Conservation (phyloP, 1,140 invertebrate genomes). For the Eueides isabella region DNA sequence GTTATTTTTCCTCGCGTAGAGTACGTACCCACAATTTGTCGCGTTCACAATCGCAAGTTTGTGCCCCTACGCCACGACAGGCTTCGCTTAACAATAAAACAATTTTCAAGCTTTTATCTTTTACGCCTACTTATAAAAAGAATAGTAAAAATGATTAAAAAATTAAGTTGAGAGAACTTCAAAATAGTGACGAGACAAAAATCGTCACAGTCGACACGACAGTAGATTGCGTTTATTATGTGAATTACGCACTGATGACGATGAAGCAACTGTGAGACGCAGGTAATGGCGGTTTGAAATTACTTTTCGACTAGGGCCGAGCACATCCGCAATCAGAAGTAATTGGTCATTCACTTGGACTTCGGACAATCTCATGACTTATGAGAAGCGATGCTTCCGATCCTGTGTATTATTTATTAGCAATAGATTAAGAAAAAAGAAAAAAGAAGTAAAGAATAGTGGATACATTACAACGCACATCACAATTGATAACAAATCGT, state of each 20-base stretch:
- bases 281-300: constrained; percentile 65
- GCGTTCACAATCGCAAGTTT: too few species aligned
- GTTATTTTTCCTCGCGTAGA: too few species aligned
- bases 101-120: too few species aligned
- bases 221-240: constrained; percentile 64
- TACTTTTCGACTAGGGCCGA: constrained; percentile 63
- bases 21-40: too few species aligned
- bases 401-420: not conserved
- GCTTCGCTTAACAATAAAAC: too few species aligned
- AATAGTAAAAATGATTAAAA: not conserved
- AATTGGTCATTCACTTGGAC: constrained; percentile 70
- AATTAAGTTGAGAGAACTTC: not conserved
- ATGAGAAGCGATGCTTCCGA: constrained; percentile 34
- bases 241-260: constrained; percentile 67
- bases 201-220: constrained; percentile 28
- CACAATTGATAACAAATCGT: not conserved
- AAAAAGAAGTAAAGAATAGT: too few species aligned
- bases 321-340: constrained; percentile 62
- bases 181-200: constrained; percentile 34
- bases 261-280: constrained; percentile 58
- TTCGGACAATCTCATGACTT: constrained; percentile 54
- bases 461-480: too few species aligned
- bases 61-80: too few species aligned
- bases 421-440: too few species aligned
- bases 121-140: not conserved